These are phyloP conservation scores for Acrocephalus arundinaceus DNA, from an alignment of 2,113 vertebrate genomes.

Conservation along the genomic window DNA sequence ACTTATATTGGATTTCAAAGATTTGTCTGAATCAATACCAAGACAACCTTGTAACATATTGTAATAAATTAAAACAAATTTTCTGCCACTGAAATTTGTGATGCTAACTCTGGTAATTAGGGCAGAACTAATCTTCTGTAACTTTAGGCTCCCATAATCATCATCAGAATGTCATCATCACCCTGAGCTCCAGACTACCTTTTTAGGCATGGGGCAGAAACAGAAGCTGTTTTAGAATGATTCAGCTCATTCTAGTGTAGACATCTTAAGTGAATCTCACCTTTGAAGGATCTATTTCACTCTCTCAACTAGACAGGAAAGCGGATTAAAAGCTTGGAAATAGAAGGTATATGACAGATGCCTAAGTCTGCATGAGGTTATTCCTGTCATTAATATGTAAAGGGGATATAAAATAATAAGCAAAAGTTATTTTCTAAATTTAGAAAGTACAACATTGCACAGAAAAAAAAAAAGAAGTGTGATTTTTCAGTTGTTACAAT, in stretches of 20 bases:
- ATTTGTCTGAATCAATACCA: not conserved
- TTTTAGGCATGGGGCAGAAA: not conserved
- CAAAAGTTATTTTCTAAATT: not conserved
- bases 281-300: not conserved
- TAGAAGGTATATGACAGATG: not conserved
- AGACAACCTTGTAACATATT: not conserved
- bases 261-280: not conserved
- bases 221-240: not conserved
- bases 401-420: constrained; percentile 14
- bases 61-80: not conserved
- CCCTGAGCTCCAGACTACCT: not conserved
- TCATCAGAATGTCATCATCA: not conserved
- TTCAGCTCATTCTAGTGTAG: not conserved
- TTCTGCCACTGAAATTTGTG: not conserved
- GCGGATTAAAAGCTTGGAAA: not conserved
- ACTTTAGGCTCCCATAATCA: not conserved
- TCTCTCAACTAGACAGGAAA: not conserved
- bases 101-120: not conserved
- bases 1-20: not conserved
- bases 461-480: not conserved
- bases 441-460: not conserved
- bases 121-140: not conserved
- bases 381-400: not conserved
- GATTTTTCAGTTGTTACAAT: not conserved
- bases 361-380: not conserved